Conservation (phyloP, 37 sponge, comb jelly and placozoan species). For the Ephydatia muelleri region DNA sequence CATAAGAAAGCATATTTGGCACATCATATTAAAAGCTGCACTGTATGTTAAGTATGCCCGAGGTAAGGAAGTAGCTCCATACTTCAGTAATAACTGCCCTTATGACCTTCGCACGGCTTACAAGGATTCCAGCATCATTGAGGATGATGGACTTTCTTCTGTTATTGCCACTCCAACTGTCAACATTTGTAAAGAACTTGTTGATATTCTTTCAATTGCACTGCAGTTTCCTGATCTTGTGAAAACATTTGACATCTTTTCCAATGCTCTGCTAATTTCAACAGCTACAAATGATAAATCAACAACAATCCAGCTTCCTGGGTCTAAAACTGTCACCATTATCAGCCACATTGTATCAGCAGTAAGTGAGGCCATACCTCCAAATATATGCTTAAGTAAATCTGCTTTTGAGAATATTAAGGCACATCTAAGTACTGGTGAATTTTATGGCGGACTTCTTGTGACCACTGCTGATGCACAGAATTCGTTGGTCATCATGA, state of each 20-base stretch:
- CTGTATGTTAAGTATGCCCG: background rate
- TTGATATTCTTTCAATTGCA: background rate
- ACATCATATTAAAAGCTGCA: background rate
- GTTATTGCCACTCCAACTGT: slow-evolving; percentile 17
- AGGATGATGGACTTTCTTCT: slow-evolving; percentile 4
- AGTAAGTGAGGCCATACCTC: too few relatives aligned
- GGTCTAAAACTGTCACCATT: too few relatives aligned
- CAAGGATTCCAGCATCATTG: slow-evolving; percentile 12
- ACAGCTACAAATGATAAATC: background rate
- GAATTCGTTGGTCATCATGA: too few relatives aligned
- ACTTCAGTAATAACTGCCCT: slow-evolving; percentile 17
- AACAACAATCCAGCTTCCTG: too few relatives aligned
- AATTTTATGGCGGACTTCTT: too few relatives aligned
- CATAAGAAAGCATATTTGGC: slow-evolving; percentile 12
- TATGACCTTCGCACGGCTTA: background rate
- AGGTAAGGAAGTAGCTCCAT: slow-evolving; percentile 6
- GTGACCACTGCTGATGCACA: too few relatives aligned
- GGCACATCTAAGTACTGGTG: too few relatives aligned
- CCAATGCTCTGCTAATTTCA: background rate
- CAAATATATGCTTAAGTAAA: too few relatives aligned
- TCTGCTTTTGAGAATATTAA: too few relatives aligned
- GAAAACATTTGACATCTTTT: background rate
- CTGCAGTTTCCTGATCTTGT: slow-evolving; percentile 8
- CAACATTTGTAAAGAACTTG: slow-evolving; percentile 1
- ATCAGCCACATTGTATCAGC: too few relatives aligned